Conservation (phyloP, 23 tunicate species). For the Trididemnum clinides region DNA sequence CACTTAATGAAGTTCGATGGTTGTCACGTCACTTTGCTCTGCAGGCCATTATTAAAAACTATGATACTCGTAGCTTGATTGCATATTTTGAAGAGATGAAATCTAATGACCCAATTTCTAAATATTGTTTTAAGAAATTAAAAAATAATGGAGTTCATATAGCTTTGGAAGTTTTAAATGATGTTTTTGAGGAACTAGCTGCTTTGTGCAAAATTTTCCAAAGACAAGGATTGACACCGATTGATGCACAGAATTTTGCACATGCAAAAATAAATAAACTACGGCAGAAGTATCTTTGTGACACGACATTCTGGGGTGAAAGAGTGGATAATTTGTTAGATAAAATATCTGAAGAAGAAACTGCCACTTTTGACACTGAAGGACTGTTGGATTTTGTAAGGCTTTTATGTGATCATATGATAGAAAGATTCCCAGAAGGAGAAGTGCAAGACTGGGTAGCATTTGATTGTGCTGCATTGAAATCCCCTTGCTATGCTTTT, state of each 20-base stretch:
- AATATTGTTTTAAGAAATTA: slow-evolving; percentile 11
- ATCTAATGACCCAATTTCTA: slow-evolving; percentile 15
- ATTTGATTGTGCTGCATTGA: slow-evolving; percentile 12
- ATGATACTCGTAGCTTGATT: slow-evolving; percentile 19
- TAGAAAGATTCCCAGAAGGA: slow-evolving; percentile 8
- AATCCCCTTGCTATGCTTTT: slow-evolving; percentile 18
- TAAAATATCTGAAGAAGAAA: slow-evolving; percentile 15
- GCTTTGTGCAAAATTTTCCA: slow-evolving; percentile 7
- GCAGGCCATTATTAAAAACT: slow-evolving; percentile 21
- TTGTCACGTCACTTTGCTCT: slow-evolving; percentile 15
- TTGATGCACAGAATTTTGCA: slow-evolving; percentile 17
- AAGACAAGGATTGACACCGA: slow-evolving; percentile 15
- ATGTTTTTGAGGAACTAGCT: slow-evolving; percentile 13
- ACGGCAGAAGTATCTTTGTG: slow-evolving; percentile 11
- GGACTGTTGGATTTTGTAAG: slow-evolving; percentile 9
- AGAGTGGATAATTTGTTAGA: slow-evolving; percentile 3
- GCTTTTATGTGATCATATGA: slow-evolving; percentile 16
- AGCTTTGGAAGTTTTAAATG: slow-evolving; percentile 11
- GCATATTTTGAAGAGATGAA: slow-evolving; percentile 19
- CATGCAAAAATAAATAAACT: background rate
- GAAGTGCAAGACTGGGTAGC: slow-evolving; percentile 24
- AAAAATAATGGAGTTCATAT: slow-evolving; percentile 18
- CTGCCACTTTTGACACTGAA: slow-evolving; percentile 18
- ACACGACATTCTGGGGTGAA: slow-evolving; percentile 1
- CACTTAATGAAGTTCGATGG: slow-evolving; percentile 21